These are phyloP conservation scores for Byasa hedistus DNA, from an alignment of 2,888 invertebrate genomes.

Conservation along the genomic window DNA sequence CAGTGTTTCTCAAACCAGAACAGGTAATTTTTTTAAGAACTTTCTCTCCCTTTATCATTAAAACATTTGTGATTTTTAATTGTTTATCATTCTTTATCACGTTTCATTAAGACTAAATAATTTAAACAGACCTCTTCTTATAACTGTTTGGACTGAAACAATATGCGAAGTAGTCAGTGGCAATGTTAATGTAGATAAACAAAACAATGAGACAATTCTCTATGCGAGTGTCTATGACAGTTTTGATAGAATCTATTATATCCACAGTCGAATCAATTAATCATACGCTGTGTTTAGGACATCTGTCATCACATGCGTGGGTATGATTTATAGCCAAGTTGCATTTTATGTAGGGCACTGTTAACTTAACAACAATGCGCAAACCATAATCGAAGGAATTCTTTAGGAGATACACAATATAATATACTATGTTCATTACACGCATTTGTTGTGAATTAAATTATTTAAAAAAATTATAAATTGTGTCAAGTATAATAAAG, in stretches of 20 bases:
- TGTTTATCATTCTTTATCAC: not conserved
- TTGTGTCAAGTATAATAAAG: too few relatives aligned
- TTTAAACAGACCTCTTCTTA: not conserved
- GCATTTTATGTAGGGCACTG: not conserved
- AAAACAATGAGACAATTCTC: constrained; percentile 13
- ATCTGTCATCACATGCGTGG: constrained; percentile 6
- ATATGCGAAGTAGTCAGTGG: not conserved
- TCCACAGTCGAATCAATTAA: constrained; percentile 19
- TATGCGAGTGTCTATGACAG: constrained; percentile 15
- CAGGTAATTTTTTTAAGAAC: too few relatives aligned
- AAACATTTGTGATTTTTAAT: not conserved
- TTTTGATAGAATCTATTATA: constrained; percentile 21
- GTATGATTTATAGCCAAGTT: not conserved
- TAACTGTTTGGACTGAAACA: not conserved
- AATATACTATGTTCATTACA: too few relatives aligned
- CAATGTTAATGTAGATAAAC: not conserved
- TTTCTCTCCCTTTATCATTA: too few relatives aligned
- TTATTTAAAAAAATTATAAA: too few relatives aligned
- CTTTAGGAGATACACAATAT: not conserved
- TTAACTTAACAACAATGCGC: not conserved
- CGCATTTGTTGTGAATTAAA: too few relatives aligned
- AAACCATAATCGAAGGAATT: not conserved
- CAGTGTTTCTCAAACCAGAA: too few relatives aligned
- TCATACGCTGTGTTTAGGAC: constrained; percentile 9
- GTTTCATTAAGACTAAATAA: not conserved